Evolutionary conservation across 2,113 vertebrate genomes (phyloP).

Genomic region (Ctenodactylus gundi): DNA sequence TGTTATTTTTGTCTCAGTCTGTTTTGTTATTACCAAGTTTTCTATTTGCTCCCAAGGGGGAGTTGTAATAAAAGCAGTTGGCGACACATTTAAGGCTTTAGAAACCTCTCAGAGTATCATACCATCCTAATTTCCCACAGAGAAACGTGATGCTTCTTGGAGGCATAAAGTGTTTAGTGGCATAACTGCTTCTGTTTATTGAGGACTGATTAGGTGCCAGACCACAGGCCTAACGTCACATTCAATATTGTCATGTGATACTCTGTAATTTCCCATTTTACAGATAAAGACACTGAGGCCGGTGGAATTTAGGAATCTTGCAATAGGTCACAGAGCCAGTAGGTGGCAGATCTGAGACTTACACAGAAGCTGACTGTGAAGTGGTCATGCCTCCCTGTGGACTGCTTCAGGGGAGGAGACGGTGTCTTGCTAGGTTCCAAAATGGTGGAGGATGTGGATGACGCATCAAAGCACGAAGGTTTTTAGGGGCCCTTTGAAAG

Average conservation of each 20-base stretch:
- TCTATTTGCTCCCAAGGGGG: slow-evolving; percentile 56
- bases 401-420: neutral
- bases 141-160: neutral
- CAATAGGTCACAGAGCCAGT: neutral
- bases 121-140: neutral
- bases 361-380: neutral
- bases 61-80: slow-evolving; percentile 71
- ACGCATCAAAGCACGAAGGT: neutral
- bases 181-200: neutral
- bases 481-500: neutral
- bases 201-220: neutral
- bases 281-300: slow-evolving; percentile 12
- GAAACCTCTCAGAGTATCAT: neutral
- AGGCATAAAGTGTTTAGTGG: neutral
- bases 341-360: slow-evolving; percentile 47
- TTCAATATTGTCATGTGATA: neutral
- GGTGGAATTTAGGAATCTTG: neutral
- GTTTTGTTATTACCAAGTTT: slow-evolving; percentile 75
- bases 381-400: rapidly evolving
- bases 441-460: neutral
- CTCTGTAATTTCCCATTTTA: slow-evolving; percentile 4
- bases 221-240: neutral
- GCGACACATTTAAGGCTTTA: slow-evolving; percentile 2
- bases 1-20: slow-evolving; percentile 68
- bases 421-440: neutral